Conservation (phyloP, 92 coral and sea anemone species). For the Anthopleura xanthogrammica region DNA sequence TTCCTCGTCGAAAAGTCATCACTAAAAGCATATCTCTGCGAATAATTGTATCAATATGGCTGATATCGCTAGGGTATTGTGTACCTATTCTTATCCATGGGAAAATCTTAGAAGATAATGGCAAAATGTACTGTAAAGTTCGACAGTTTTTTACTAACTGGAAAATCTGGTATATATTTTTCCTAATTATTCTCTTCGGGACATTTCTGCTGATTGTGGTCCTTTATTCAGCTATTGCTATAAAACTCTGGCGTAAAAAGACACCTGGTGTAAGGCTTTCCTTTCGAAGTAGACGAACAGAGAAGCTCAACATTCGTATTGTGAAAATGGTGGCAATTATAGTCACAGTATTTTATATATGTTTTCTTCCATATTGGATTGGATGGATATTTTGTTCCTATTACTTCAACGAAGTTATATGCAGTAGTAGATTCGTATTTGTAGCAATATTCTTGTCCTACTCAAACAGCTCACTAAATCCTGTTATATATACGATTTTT, state of each 20-base stretch:
- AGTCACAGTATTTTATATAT: constrained; percentile 39
- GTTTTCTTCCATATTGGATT: constrained; percentile 66
- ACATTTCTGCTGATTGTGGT: constrained; percentile 42
- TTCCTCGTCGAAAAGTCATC: constrained; percentile 52
- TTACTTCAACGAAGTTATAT: constrained; percentile 29
- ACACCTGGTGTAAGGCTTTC: constrained; percentile 44
- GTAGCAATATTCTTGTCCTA: constrained; percentile 41
- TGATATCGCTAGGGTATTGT: constrained; percentile 40
- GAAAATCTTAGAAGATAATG: constrained; percentile 23
- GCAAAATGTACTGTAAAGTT: constrained; percentile 38
- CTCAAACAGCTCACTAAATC: constrained; percentile 56
- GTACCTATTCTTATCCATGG: constrained; percentile 52
- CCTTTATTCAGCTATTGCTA: constrained; percentile 48
- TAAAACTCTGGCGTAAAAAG: constrained; percentile 36
- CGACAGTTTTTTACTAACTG: constrained; percentile 52
- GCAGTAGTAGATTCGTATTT: constrained; percentile 46
- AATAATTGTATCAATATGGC: constrained; percentile 41
- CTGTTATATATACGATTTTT: constrained; percentile 54
- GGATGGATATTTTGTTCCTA: constrained; percentile 73
- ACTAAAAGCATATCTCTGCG: constrained; percentile 34
- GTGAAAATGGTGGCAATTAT: constrained; percentile 67
- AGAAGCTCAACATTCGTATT: constrained; percentile 44
- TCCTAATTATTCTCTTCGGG: constrained; percentile 45
- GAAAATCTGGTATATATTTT: constrained; percentile 56
- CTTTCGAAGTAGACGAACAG: constrained; percentile 40